Percentiles rank a stretch among this genome's conserved stretches.
Conservation (phyloP, 2,797 vertebrate genomes). For the Poecilia velifera region DNA sequence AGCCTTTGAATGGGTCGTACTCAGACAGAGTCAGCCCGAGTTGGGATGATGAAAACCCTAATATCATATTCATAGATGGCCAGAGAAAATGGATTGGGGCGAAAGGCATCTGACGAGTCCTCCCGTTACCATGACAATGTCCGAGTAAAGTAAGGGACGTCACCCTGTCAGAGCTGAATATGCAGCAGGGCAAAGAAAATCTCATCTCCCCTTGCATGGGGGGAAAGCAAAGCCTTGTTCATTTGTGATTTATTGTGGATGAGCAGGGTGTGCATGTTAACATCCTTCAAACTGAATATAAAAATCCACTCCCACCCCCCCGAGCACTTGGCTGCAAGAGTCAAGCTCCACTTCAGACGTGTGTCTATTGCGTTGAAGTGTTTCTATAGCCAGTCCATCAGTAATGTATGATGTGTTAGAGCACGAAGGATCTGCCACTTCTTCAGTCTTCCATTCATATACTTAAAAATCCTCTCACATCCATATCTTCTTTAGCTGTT, state of each 20-base stretch:
- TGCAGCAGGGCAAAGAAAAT: conserved; percentile 41
- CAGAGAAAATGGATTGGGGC: conserved; percentile 73
- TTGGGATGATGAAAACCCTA: conserved; percentile 75
- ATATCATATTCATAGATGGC: conserved; percentile 80
- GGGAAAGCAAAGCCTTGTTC: conserved; percentile 29
- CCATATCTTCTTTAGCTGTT: conserved; percentile 26
- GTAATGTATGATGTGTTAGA: not conserved
- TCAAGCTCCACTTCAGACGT: conserved; percentile 34
- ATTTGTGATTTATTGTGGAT: conserved; percentile 49
- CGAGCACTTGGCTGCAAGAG: conserved; percentile 25
- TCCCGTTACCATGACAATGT: conserved; percentile 80
- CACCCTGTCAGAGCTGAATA: conserved; percentile 63
- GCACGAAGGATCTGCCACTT: conserved; percentile 8
- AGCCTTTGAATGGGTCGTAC: conserved; percentile 68
- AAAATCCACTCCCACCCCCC: conserved; percentile 15
- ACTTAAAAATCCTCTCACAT: conserved; percentile 22
- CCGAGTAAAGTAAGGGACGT: conserved; percentile 67
- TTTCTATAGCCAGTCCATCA: conserved; percentile 1
- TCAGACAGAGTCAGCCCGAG: conserved; percentile 61
- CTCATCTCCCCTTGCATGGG: conserved; percentile 41
- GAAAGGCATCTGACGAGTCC: conserved; percentile 68
- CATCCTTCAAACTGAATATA: conserved; percentile 41
- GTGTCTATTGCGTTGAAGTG: conserved; percentile 16
- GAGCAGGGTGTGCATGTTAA: conserved; percentile 38
- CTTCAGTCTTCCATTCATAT: conserved; percentile 6